These are phyloP conservation scores for Alsophila aescularia DNA, from an alignment of 2,888 invertebrate genomes.

Conservation along the genomic window DNA sequence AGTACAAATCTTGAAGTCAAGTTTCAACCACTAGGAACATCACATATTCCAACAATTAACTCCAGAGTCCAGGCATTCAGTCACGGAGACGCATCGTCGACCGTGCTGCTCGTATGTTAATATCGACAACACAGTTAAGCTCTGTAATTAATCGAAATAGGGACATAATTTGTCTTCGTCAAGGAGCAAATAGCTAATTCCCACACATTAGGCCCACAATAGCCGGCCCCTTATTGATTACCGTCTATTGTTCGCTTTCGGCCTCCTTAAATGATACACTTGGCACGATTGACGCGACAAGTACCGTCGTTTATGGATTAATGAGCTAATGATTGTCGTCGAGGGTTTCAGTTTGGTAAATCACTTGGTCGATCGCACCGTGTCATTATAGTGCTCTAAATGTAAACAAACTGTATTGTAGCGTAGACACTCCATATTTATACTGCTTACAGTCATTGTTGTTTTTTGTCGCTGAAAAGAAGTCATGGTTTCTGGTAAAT, in stretches of 20 bases:
- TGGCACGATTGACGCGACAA: slow-evolving; percentile 68
- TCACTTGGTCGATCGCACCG: slow-evolving; percentile 27
- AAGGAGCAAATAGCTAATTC: slow-evolving; percentile 82
- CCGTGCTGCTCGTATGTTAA: slow-evolving; percentile 52
- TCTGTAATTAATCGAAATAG: slow-evolving; percentile 78
- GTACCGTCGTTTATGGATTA: slow-evolving; percentile 63
- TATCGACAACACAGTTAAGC: slow-evolving; percentile 76
- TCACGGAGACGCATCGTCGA: slow-evolving; percentile 35
- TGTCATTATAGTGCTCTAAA: slow-evolving; percentile 30
- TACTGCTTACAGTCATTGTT: not conserved
- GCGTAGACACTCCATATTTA: not conserved
- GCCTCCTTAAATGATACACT: slow-evolving; percentile 77
- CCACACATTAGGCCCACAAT: slow-evolving; percentile 81
- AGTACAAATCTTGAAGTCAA: no score
- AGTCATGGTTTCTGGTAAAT: no score
- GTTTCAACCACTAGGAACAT: not conserved
- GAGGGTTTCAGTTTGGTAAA: slow-evolving; percentile 36
- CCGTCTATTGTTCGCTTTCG: slow-evolving; percentile 76
- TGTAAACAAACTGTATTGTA: slow-evolving; percentile 15
- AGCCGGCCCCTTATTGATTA: slow-evolving; percentile 79
- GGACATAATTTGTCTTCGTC: slow-evolving; percentile 83
- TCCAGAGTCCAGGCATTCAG: slow-evolving; percentile 8
- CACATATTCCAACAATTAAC: slow-evolving; percentile 21
- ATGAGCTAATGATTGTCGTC: slow-evolving; percentile 57
- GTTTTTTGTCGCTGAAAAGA: not conserved